Evolutionary conservation across 2,888 invertebrate genomes (phyloP).

Genomic region (Cheilosia pagana): DNA sequence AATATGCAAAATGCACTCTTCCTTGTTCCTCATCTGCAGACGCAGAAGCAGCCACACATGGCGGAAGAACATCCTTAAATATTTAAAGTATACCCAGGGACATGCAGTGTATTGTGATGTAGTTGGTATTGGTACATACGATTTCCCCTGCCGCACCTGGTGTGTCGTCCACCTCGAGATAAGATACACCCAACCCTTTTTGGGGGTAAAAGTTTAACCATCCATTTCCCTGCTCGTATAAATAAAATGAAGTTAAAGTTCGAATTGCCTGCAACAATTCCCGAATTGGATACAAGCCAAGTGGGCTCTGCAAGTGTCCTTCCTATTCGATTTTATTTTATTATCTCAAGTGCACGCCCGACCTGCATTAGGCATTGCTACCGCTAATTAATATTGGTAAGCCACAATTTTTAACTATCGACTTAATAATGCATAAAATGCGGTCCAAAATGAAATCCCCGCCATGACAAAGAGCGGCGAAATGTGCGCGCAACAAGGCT

Average conservation of each 20-base stretch:
- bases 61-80: slow-evolving; percentile 51
- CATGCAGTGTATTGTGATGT: slow-evolving; percentile 59
- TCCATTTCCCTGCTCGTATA: not conserved
- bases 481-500: slow-evolving; percentile 12
- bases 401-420: slow-evolving; percentile 42
- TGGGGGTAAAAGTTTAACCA: slow-evolving; percentile 17
- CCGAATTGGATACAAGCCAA: slow-evolving; percentile 36
- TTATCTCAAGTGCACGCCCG: not conserved
- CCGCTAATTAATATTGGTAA: slow-evolving; percentile 26
- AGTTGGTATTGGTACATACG: no score
- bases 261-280: slow-evolving; percentile 34
- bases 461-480: slow-evolving; percentile 10
- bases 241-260: slow-evolving; percentile 32
- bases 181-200: slow-evolving; percentile 9
- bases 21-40: slow-evolving; percentile 3
- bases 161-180: slow-evolving; percentile 40
- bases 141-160: no score
- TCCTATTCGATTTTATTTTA: not conserved
- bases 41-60: not conserved
- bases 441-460: slow-evolving; percentile 11
- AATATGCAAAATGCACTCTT: slow-evolving; percentile 63
- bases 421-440: slow-evolving; percentile 37
- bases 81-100: slow-evolving; percentile 60
- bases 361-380: not conserved
- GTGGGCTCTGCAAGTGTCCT: not conserved